A percentile compares a stretch with the other conserved stretches of the same genome.
Conservation (phyloP, 2,113 vertebrate species). For the Hypocryptadius cinnamomeus region DNA sequence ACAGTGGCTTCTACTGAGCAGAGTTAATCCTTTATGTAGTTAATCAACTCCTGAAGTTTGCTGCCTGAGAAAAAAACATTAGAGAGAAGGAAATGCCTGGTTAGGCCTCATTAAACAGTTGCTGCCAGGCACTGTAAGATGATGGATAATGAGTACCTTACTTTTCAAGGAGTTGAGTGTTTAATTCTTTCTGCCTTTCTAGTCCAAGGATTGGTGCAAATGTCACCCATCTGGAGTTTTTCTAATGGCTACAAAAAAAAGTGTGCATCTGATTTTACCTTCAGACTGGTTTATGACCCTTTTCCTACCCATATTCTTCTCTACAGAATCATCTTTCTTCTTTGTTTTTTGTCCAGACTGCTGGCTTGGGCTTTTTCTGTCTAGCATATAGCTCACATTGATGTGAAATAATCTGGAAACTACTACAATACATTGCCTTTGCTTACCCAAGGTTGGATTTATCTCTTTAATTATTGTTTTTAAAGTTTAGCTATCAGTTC, state of each 20-base stretch:
- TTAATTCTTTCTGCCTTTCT: background rate
- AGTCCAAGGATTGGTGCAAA: background rate
- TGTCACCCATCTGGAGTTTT: background rate
- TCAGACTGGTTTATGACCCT: background rate
- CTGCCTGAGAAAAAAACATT: background rate
- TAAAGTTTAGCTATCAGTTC: background rate
- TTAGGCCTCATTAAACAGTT: background rate
- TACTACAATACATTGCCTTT: background rate
- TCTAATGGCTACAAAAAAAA: background rate
- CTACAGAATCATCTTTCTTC: background rate
- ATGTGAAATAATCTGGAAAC: background rate
- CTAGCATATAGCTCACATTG: background rate
- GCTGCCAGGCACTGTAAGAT: background rate
- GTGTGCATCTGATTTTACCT: fast-evolving
- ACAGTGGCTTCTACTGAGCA: background rate
- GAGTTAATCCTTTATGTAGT: background rate
- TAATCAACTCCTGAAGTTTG: background rate
- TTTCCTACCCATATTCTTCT: background rate
- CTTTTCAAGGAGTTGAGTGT: background rate
- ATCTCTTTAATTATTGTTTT: background rate
- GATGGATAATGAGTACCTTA: background rate
- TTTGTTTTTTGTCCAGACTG: background rate
- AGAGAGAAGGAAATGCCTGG: background rate
- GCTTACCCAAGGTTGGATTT: background rate
- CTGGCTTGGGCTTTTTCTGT: background rate